These are phyloP conservation scores for Euphonia xanthogaster DNA, from an alignment of 2,797 vertebrate genomes.

Conservation along the genomic window DNA sequence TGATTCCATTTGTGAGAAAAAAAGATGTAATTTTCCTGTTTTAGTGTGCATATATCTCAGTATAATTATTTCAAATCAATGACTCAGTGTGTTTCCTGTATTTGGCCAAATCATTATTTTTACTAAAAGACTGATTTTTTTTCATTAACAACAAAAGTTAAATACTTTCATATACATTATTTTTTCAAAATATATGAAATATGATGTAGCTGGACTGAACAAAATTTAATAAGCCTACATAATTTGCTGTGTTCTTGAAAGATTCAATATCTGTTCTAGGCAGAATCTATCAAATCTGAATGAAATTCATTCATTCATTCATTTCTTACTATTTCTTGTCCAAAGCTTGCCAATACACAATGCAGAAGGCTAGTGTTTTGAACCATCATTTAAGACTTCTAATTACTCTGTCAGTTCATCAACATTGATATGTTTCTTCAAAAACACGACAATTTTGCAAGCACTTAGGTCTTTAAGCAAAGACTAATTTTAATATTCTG, in stretches of 20 bases:
- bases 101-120: neutral
- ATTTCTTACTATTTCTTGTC: neutral
- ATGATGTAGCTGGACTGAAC: neutral
- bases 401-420: neutral
- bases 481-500: neutral
- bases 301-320: neutral
- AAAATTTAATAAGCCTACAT: neutral
- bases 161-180: neutral
- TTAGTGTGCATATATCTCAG: neutral
- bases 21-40: neutral
- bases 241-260: neutral
- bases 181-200: neutral
- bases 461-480: neutral
- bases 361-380: neutral
- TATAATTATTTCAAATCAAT: neutral
- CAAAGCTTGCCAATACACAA: neutral
- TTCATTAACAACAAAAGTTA: neutral
- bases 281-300: neutral
- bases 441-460: neutral
- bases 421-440: neutral
- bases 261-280: neutral
- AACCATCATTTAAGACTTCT: neutral
- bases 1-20: neutral
- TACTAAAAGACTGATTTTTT: neutral
- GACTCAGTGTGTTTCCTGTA: neutral